These are phyloP conservation scores for Grammomys dolichurus DNA, from an alignment of 2,113 vertebrate species.

Conservation along the genomic window DNA sequence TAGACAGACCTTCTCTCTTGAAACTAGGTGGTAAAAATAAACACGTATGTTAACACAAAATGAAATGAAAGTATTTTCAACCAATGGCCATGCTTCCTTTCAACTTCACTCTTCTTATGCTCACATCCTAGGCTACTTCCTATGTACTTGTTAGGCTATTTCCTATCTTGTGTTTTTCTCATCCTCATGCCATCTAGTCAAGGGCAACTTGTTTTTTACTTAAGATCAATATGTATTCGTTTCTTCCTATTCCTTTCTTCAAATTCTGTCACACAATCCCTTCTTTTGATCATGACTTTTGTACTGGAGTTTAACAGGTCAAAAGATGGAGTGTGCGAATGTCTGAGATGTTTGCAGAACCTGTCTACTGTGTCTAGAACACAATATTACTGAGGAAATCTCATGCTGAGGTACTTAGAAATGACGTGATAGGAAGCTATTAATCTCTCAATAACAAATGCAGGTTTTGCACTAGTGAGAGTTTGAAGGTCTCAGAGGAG, in stretches of 20 bases:
- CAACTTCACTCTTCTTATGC: not conserved
- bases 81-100: not conserved
- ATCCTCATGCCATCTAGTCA: not conserved
- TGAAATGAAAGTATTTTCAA: not conserved
- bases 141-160: not conserved
- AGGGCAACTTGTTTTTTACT: not conserved
- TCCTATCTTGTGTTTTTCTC: not conserved
- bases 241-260: not conserved
- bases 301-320: not conserved
- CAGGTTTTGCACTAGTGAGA: not conserved
- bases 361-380: not conserved
- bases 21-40: conserved; percentile 36
- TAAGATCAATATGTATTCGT: not conserved
- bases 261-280: not conserved
- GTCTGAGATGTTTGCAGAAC: not conserved
- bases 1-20: not conserved
- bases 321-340: not conserved
- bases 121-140: not conserved
- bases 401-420: conserved; percentile 10
- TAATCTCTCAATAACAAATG: not conserved
- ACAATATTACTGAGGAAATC: not conserved
- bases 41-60: not conserved
- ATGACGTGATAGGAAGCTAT: conserved; percentile 6
- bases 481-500: not conserved
- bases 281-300: conserved; percentile 25